A percentile compares a stretch with the other conserved stretches of the same genome.
Conservation (phyloP, 2,888 invertebrate species). For the Neoascia interrupta region DNA sequence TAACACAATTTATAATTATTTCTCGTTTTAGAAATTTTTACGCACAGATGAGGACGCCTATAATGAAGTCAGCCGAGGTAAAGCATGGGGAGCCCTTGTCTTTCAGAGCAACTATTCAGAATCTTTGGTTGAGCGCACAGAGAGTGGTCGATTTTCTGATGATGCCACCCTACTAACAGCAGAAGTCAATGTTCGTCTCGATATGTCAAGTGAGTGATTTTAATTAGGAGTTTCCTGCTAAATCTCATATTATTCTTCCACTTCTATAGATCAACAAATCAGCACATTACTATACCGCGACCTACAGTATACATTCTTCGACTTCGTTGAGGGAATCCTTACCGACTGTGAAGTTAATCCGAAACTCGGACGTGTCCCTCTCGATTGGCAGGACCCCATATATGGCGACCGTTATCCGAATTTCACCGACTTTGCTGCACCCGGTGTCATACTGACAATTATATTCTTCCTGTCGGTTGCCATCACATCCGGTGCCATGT, state of each 20-base stretch:
- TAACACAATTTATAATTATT: not conserved
- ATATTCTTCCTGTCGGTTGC: slow-evolving; percentile 97
- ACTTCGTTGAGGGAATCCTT: slow-evolving; percentile 85
- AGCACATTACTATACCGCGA: slow-evolving; percentile 88
- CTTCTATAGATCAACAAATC: slow-evolving; percentile 90
- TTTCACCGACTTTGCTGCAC: slow-evolving; percentile 97
- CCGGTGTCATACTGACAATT: slow-evolving; percentile 93
- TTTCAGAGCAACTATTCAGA: slow-evolving; percentile 89
- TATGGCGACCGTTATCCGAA: slow-evolving; percentile 89
- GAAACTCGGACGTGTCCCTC: slow-evolving; percentile 80
- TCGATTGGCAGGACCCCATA: slow-evolving; percentile 85
- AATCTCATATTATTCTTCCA: too few species aligned
- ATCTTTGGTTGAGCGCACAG: slow-evolving; percentile 83
- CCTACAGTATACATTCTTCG: slow-evolving; percentile 86
- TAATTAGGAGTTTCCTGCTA: not conserved
- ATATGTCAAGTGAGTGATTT: slow-evolving; percentile 89
- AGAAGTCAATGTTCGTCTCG: slow-evolving; percentile 86
- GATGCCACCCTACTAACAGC: slow-evolving; percentile 83
- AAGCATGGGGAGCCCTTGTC: slow-evolving; percentile 88
- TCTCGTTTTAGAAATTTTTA: slow-evolving; percentile 80
- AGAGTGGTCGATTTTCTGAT: slow-evolving; percentile 82
- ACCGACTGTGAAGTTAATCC: slow-evolving; percentile 84
- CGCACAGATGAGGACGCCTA: slow-evolving; percentile 83
- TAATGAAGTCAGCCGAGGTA: slow-evolving; percentile 84
- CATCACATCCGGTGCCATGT: slow-evolving; percentile 93